These are phyloP conservation scores for Enteromius trimaculatus DNA, from an alignment of 2,797 vertebrate species.

Conservation along the genomic window DNA sequence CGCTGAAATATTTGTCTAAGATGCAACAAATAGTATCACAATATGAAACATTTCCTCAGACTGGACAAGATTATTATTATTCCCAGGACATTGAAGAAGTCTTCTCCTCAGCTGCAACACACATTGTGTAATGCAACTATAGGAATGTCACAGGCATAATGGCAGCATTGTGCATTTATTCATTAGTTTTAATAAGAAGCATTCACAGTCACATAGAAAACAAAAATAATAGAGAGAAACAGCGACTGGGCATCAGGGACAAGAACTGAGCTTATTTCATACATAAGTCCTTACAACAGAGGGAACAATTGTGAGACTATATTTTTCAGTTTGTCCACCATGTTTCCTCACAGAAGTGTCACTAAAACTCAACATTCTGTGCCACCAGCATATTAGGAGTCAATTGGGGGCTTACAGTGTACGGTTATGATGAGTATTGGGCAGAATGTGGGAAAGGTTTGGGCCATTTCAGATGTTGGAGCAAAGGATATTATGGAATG, in stretches of 20 bases:
- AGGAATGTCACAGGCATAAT: conserved; percentile 50
- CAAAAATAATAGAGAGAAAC: conserved; percentile 53
- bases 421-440: not conserved
- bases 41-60: conserved; percentile 33
- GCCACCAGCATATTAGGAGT: not conserved
- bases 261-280: conserved; percentile 43
- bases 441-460: not conserved
- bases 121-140: conserved; percentile 37
- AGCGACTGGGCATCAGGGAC: conserved; percentile 45
- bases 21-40: conserved; percentile 20
- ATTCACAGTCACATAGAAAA: conserved; percentile 43
- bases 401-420: not conserved
- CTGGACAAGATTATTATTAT: conserved; percentile 7
- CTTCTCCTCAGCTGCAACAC: conserved; percentile 35
- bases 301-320: conserved; percentile 43
- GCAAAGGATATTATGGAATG: not conserved
- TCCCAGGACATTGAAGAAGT: not conserved
- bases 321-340: conserved; percentile 47
- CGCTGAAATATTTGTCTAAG: not conserved
- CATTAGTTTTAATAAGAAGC: conserved; percentile 54
- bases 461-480: not conserved
- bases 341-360: not conserved
- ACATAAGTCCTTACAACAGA: conserved; percentile 21
- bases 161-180: conserved; percentile 47
- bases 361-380: not conserved